Base-by-base conservation (phyloP, 2,888 invertebrate species). In the Dolichomitus sp. region DNA sequence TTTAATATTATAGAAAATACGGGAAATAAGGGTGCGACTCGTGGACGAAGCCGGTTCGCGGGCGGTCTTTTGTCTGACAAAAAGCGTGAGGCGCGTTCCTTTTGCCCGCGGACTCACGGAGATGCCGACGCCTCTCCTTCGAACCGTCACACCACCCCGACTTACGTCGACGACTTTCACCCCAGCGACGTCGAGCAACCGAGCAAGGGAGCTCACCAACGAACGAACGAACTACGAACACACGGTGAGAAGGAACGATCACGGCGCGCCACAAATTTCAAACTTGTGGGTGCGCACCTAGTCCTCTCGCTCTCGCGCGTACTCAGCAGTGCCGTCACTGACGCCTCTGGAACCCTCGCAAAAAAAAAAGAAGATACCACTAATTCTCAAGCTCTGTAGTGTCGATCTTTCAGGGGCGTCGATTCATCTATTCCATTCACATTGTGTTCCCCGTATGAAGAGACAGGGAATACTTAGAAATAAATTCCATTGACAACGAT, bases 211-310 rank as follows among this genome's bases (percentile, higher is more conserved):
- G 80, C 68, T 70, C 75, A 65, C 65, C 42, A 42, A 65, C 40
- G 65, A 45, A 65, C 65, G 65, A 65, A 59, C 73, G 81, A 81
- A 72, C 70, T 61, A 65, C 79, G 70, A 37, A 78, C 73, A 85
- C 73, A 78, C 78, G 75, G 48, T 50, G 68, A 59, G 76, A 69
- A 85, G 87, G 86, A 88, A 86, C 84, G 85, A 80, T 72, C 78
- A 79, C 69, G 85, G 84, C 91, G 91, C 92, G 91, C 89, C 90
- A 88, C 84, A 86, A 91, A 89, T 92, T 92, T 92, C 91, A 91
- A 92, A 92, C 88, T 77, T 81, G 84, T 80, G 88, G 88, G 84
- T 86, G 91, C 91, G 87, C 88, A 80, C 59, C 73, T 80, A 69
- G 73, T 74, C 72, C 80, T 81, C 84, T 84, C 74, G 84, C 84